Evolutionary conservation across 2,113 vertebrate species (phyloP).

Genomic region (Pterophyllum scalare): DNA sequence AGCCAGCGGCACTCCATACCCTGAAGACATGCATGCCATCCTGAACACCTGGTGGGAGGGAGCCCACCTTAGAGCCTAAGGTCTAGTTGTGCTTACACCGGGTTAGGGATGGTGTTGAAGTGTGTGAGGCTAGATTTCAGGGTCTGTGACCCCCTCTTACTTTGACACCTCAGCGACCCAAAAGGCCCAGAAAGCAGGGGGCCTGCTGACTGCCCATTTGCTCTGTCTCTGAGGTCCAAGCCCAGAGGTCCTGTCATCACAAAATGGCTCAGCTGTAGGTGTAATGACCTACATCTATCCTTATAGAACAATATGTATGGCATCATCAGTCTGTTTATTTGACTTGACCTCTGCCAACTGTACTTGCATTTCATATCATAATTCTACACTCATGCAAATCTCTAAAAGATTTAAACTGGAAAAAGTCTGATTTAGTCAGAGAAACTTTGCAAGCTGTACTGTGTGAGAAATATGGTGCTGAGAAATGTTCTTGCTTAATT

Average conservation of each 20-base stretch:
- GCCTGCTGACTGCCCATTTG: slow-evolving; percentile 72
- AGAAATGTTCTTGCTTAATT: slow-evolving; percentile 39
- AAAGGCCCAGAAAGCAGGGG: slow-evolving; percentile 74
- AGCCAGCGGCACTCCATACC: slow-evolving; percentile 71
- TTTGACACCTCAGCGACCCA: slow-evolving; percentile 62
- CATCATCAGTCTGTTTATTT: slow-evolving; percentile 61
- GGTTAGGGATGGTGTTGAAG: slow-evolving; percentile 66
- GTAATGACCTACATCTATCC: slow-evolving; percentile 68
- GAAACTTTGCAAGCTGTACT: slow-evolving; percentile 30
- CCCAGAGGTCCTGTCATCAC: slow-evolving; percentile 70
- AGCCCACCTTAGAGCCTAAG: slow-evolving; percentile 73
- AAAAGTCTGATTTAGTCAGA: slow-evolving; percentile 6
- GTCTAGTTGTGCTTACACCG: slow-evolving; percentile 66
- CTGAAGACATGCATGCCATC: slow-evolving; percentile 75
- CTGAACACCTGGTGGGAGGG: slow-evolving; percentile 79
- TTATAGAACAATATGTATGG: slow-evolving; percentile 64
- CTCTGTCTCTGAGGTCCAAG: slow-evolving; percentile 61
- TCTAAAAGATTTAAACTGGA: neutral
- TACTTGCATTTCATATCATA: slow-evolving; percentile 9
- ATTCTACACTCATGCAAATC: neutral
- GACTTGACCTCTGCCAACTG: slow-evolving; percentile 62
- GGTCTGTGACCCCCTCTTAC: slow-evolving; percentile 66
- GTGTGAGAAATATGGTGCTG: slow-evolving; percentile 20
- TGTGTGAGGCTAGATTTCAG: slow-evolving; percentile 58
- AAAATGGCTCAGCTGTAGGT: slow-evolving; percentile 59